phyloP scores from a whole-genome alignment of 2,888 invertebrate species.

The Lapara coniferarum region DNA sequence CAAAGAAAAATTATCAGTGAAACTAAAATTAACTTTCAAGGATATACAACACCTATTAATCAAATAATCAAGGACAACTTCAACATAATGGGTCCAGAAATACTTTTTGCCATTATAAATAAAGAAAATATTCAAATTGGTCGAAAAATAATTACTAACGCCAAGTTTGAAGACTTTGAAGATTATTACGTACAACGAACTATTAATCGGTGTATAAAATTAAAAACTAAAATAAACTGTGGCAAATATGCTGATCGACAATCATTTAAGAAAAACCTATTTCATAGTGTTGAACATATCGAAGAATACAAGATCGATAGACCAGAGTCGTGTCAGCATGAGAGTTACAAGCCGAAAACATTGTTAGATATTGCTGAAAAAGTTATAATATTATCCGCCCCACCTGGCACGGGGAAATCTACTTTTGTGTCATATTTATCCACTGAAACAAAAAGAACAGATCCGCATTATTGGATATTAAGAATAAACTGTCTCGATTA shows the following conservation, averaged over 20 bases:
- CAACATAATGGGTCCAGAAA: slow-evolving; percentile 1
- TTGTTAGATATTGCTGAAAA: slow-evolving; percentile 34
- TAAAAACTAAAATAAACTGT: not conserved
- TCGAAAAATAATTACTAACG: slow-evolving; percentile 22
- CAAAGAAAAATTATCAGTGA: slow-evolving; percentile 27
- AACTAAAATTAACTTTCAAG: slow-evolving; percentile 7
- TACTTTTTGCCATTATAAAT: slow-evolving; percentile 28
- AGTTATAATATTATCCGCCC: slow-evolving; percentile 38
- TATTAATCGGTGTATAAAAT: slow-evolving; percentile 33
- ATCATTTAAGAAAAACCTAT: no score
- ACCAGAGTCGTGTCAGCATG: not conserved
- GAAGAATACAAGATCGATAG: no score
- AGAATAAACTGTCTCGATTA: slow-evolving; percentile 38
- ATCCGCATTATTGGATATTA: slow-evolving; percentile 36
- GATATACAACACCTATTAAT: not conserved
- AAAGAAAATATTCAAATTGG: slow-evolving; percentile 32
- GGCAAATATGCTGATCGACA: not conserved
- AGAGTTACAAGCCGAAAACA: slow-evolving; percentile 9
- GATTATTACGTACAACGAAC: slow-evolving; percentile 32
- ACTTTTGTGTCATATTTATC: slow-evolving; percentile 40
- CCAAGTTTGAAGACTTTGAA: slow-evolving; percentile 22
- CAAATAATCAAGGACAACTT: slow-evolving; percentile 8
- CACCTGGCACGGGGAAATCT: slow-evolving; percentile 44
- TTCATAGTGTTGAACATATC: no score
- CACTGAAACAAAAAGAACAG: slow-evolving; percentile 34